phyloP scores from a whole-genome alignment of 2,113 vertebrate species.

The Melanocharis versteri region DNA sequence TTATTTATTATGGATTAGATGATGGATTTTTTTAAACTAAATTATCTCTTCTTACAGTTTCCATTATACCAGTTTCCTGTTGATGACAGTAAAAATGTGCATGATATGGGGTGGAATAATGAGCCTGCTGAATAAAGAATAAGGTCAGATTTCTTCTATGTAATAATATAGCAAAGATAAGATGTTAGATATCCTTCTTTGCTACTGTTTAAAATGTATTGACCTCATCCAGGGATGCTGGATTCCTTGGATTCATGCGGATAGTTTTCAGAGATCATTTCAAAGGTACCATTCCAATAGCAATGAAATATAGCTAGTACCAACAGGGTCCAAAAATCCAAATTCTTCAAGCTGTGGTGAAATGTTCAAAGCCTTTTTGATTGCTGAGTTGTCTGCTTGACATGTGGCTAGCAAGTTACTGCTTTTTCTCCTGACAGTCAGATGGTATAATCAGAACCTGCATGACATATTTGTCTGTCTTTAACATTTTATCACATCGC shows the following conservation, averaged over 20 bases:
- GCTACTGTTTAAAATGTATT: neutral
- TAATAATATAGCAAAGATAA: neutral
- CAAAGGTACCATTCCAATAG: neutral
- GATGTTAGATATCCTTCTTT: neutral
- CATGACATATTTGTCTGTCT: slow-evolving; percentile 21
- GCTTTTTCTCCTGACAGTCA: slow-evolving; percentile 11
- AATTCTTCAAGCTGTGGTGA: slow-evolving; percentile 10
- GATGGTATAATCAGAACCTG: slow-evolving; percentile 21
- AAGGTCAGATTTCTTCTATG: neutral
- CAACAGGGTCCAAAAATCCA: neutral
- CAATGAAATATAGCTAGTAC: neutral
- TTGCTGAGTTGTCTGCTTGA: neutral
- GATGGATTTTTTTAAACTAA: neutral
- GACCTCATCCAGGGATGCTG: neutral
- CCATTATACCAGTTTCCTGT: neutral
- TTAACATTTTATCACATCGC: neutral
- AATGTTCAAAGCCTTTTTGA: slow-evolving; percentile 20
- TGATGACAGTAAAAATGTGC: neutral
- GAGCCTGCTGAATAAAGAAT: neutral
- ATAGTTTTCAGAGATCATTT: neutral
- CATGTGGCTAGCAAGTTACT: neutral
- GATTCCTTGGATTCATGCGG: neutral
- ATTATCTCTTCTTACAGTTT: neutral
- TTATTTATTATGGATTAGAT: neutral
- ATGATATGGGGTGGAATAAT: neutral